Evolutionary conservation across 2,113 vertebrate genomes (phyloP).

Genomic region (Cromileptes altivelis): DNA sequence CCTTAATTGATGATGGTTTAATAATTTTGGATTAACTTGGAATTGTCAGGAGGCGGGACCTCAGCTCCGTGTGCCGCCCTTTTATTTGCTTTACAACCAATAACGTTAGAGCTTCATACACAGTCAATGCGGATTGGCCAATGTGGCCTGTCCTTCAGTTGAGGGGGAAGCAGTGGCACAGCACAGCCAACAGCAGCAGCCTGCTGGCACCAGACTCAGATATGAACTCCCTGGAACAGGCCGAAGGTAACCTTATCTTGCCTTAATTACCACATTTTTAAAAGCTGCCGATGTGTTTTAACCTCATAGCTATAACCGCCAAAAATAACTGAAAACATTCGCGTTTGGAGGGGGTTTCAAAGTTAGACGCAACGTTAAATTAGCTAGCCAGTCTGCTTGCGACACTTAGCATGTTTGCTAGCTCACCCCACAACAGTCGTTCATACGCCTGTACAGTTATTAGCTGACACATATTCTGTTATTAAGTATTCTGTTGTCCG

Average conservation of each 20-base stretch:
- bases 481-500: not conserved
- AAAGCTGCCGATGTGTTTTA: accelerated
- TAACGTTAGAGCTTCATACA: not conserved
- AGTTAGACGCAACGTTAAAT: not conserved
- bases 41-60: not conserved
- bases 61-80: not conserved
- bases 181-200: constrained; percentile 8
- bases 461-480: not conserved
- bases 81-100: constrained; percentile 10
- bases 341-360: not conserved
- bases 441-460: not conserved
- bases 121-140: constrained; percentile 48
- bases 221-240: constrained; percentile 96
- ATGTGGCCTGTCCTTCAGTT: constrained; percentile 21
- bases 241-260: constrained; percentile 88
- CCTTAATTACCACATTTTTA: not conserved
- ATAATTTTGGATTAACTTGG: too few relatives aligned
- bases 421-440: not conserved
- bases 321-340: accelerated
- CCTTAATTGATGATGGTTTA: too few relatives aligned
- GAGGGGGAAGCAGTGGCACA: constrained; percentile 20
- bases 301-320: not conserved
- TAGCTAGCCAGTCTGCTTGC: constrained; percentile 1
- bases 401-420: constrained; percentile 62
- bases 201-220: constrained; percentile 55